Evolutionary conservation across 2,888 invertebrate species (phyloP).

Genomic region (Hylaea fasciaria): DNA sequence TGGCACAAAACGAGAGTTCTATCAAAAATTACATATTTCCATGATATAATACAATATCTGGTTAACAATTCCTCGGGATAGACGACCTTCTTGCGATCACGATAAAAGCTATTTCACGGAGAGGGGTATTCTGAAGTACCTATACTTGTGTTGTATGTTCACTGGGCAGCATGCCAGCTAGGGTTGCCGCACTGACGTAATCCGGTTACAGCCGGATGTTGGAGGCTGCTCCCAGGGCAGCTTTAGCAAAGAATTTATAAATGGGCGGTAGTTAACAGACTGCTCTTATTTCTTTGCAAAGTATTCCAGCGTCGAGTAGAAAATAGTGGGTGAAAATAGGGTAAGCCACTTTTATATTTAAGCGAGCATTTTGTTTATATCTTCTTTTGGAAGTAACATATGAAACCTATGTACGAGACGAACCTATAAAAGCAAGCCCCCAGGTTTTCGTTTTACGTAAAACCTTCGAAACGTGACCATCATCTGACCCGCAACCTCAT

Average conservation of each 20-base stretch:
- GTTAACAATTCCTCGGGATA: not conserved
- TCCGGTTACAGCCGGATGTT: slow-evolving; percentile 16
- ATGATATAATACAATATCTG: slow-evolving; percentile 43
- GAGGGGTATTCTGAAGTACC: slow-evolving; percentile 2
- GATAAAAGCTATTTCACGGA: slow-evolving; percentile 8
- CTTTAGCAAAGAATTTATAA: slow-evolving; percentile 11
- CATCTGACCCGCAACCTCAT: too few relatives aligned
- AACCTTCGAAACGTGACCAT: too few relatives aligned
- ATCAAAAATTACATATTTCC: slow-evolving; percentile 22
- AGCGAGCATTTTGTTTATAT: not conserved
- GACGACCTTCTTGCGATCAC: not conserved
- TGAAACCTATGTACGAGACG: too few relatives aligned
- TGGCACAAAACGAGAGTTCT: not conserved
- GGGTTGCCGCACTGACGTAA: slow-evolving; percentile 41
- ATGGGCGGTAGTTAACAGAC: slow-evolving; percentile 4
- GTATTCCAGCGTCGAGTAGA: not conserved
- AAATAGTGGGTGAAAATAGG: slow-evolving; percentile 11
- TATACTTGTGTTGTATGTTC: slow-evolving; percentile 3
- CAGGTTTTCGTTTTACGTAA: too few relatives aligned
- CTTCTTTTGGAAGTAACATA: not conserved
- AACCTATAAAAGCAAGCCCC: too few relatives aligned
- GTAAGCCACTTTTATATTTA: not conserved
- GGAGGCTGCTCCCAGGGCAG: slow-evolving; percentile 21
- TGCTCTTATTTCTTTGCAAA: slow-evolving; percentile 14
- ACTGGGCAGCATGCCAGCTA: slow-evolving; percentile 42